Evolutionary conservation across 2,888 invertebrate species (phyloP).

Genomic region (Meta bourneti): DNA sequence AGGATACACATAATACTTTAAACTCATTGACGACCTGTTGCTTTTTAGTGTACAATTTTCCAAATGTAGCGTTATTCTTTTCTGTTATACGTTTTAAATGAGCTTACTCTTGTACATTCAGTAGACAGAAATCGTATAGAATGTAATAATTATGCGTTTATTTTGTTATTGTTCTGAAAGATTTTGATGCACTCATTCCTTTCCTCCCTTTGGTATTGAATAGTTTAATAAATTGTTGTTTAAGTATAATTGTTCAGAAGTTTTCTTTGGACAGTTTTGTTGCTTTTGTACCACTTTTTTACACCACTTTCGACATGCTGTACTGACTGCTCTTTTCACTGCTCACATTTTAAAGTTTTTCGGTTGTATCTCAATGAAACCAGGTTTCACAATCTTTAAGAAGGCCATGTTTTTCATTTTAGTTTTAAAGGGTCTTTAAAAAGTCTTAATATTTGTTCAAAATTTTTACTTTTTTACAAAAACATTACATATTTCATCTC

Average conservation of each 20-base stretch:
- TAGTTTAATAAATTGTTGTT: conserved; percentile 74
- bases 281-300: background rate
- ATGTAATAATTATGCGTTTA: conserved; percentile 20
- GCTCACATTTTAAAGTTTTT: too few relatives aligned
- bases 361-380: too few relatives aligned
- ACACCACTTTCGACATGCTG: too few relatives aligned
- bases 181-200: conserved; percentile 48
- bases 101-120: conserved; percentile 40
- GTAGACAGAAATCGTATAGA: conserved; percentile 1
- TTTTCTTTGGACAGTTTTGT: background rate
- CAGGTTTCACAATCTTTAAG: too few relatives aligned
- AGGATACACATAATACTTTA: background rate
- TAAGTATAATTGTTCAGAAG: background rate
- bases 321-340: background rate
- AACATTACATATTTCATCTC: too few relatives aligned
- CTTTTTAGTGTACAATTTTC: background rate
- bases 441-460: too few relatives aligned
- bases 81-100: conserved; percentile 32
- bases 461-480: background rate
- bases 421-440: too few relatives aligned
- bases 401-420: too few relatives aligned
- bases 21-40: background rate
- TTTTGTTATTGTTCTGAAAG: conserved; percentile 33
- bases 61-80: conserved; percentile 2
- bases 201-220: conserved; percentile 50